Conservation (phyloP, 2,888 invertebrate species). For the Sarcophaga rosellei region DNA sequence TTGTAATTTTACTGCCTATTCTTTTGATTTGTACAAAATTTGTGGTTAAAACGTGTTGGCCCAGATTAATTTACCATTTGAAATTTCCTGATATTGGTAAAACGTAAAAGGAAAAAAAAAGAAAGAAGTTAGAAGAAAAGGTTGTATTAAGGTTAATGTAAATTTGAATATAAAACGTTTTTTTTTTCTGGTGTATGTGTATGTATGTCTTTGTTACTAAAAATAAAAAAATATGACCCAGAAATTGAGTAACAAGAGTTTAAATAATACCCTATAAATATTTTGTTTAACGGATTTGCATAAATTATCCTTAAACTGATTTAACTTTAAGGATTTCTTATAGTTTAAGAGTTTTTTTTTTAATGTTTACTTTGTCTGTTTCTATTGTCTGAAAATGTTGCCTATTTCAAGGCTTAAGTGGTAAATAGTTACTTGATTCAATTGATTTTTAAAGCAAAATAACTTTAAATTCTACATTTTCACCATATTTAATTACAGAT, state of each 20-base stretch:
- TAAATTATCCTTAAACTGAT: not conserved
- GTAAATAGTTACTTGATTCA: not conserved
- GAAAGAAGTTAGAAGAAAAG: not conserved
- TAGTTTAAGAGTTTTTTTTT: not conserved
- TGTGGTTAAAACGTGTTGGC: conserved; percentile 51
- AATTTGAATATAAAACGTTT: conserved; percentile 30
- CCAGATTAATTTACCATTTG: conserved; percentile 51
- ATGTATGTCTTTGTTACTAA: no score
- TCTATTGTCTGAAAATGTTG: not conserved
- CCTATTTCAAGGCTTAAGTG: not conserved
- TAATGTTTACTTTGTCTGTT: not conserved
- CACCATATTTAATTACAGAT: no score
- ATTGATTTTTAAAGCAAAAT: not conserved
- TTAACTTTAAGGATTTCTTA: not conserved
- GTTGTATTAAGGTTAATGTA: conserved; percentile 35
- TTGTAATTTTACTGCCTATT: not conserved
- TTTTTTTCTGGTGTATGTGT: no score
- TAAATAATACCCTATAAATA: not conserved
- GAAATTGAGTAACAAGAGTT: not conserved
- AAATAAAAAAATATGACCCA: not conserved
- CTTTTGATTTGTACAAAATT: conserved; percentile 41
- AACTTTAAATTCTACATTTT: not conserved
- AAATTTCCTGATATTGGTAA: conserved; percentile 2
- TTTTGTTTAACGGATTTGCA: not conserved
- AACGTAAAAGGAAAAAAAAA: conserved; percentile 12